Evolutionary conservation across 2,113 vertebrate genomes (phyloP), one percentile per base, ranked within the genome.

Genomic region (Rhea americana): DNA sequence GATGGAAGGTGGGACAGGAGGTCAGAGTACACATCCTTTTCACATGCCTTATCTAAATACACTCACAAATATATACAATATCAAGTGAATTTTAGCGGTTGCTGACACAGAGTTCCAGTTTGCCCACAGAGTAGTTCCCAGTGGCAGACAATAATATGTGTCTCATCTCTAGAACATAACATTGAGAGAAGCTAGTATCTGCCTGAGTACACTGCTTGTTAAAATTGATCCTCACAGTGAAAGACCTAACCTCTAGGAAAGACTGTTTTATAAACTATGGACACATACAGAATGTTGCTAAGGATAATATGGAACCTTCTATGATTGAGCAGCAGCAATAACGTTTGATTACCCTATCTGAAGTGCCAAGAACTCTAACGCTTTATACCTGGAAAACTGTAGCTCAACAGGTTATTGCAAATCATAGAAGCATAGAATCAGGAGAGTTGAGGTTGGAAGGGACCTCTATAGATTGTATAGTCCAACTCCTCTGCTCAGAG

Each of bases 121-220:
- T 45, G 39, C n/a, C 4, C 41, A 26, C 2, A 4, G 19, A 7
- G 35, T 11, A 43, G 8, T 13, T 9, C 19, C 61, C 48, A 20
- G 21, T 1, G 67, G 45, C 24, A 65, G 4, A 16, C 28, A 25
- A 67, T 47, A 25, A 67, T 47, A 1, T 0, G 0, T 32, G 76
- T 79, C 35, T 30, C 35, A 53, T 24, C 39, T 76, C 35, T 22
- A 32, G 48, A 11, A 17, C 39, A 7, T 28, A 47, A 6, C 37
- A 15, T 0, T 41, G 41, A 32, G 47, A 35, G 2, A 13, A 17
- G 48, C 62, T 50, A 53, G 3, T 21, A 35, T 7, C 22, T 41
- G 39, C 7, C 43, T 25, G 28, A 63, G 22, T 7, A 16, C 5
- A 43, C 5, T 8, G 12, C 3, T 28, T 13, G 0, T 28, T 68